phyloP scores from a whole-genome alignment of 2,797 vertebrate genomes.

The Nyctibius grandis region DNA sequence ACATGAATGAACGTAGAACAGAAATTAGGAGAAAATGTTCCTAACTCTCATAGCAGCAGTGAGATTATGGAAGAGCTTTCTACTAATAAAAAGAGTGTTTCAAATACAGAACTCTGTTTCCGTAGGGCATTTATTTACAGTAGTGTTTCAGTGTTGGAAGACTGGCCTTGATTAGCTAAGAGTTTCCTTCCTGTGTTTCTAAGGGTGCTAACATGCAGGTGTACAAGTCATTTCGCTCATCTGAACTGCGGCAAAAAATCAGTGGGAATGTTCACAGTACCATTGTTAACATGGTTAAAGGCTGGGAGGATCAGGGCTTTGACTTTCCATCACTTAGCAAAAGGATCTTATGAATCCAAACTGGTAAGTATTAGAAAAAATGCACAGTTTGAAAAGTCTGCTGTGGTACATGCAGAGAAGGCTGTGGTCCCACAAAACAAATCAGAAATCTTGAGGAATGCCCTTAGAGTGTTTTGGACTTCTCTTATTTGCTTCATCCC shows the following conservation, averaged over 20 bases:
- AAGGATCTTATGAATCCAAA: neutral
- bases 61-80: neutral
- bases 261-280: neutral
- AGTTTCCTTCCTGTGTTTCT: neutral
- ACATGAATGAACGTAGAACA: neutral
- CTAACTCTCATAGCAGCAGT: neutral
- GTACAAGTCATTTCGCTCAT: neutral
- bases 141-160: neutral
- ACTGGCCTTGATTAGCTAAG: neutral
- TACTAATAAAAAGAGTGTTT: neutral
- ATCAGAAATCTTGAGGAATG: neutral
- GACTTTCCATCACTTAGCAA: neutral
- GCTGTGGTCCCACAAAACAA: neutral
- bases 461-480: neutral
- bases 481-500: neutral
- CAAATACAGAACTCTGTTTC: neutral
- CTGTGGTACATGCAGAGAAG: neutral
- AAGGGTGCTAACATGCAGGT: neutral
- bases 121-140: neutral
- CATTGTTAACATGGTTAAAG: neutral
- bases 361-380: neutral
- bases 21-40: neutral
- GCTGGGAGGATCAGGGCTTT: neutral
- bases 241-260: neutral
- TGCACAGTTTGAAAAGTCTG: neutral